Conservation (phyloP, 2,888 invertebrate genomes). For the Hipparchia sbordonii region DNA sequence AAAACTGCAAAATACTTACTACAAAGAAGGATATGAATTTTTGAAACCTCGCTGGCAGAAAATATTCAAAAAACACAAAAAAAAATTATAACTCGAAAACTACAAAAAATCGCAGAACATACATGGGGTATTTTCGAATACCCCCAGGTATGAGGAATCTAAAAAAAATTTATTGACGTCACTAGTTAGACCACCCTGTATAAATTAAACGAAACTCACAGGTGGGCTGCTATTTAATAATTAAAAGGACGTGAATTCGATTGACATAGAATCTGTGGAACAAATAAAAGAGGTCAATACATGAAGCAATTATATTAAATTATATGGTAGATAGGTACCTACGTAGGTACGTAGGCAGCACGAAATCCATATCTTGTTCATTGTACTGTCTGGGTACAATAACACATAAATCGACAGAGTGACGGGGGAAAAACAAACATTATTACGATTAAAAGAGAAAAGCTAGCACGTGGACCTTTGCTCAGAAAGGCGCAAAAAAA, state of each 20-base stretch:
- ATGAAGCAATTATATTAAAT: conserved; percentile 8
- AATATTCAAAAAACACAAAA: no score
- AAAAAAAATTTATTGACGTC: no score
- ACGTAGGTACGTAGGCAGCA: not conserved
- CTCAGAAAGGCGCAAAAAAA: no score
- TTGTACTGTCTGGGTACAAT: not conserved
- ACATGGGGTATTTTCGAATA: no score
- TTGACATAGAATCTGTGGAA: conserved; percentile 30
- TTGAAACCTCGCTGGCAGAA: no score
- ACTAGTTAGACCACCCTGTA: no score
- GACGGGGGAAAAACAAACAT: not conserved
- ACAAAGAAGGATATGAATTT: no score
- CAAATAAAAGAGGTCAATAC: conserved; percentile 7
- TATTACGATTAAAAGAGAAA: not conserved
- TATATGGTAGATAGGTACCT: not conserved
- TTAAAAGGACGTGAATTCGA: conserved; percentile 26
- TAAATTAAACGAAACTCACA: not conserved
- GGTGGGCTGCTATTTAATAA: not conserved
- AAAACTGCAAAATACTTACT: no score
- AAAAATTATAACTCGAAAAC: no score
- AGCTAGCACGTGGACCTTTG: no score
- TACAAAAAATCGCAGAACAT: no score
- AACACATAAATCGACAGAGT: not conserved
- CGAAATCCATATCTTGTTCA: not conserved
- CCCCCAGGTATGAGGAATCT: no score